Conservation (phyloP, 2,888 invertebrate species). For the Zhuqinia jingwanae region DNA sequence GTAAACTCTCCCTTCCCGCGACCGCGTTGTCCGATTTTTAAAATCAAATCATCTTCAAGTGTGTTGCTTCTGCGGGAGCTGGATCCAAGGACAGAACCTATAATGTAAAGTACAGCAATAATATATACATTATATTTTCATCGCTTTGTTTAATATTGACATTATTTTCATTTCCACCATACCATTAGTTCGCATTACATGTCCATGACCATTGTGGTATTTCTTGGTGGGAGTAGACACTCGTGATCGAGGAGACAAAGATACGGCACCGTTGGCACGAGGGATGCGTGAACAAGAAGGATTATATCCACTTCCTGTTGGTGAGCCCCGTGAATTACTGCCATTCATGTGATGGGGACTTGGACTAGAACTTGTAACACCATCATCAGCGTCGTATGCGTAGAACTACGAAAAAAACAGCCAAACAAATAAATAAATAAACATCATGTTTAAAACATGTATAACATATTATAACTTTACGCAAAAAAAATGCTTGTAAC, state of each 20-base stretch:
- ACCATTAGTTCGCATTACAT: conserved; percentile 72
- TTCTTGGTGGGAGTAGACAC: conserved; percentile 78
- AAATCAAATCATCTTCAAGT: conserved; percentile 82
- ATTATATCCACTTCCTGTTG: conserved; percentile 73
- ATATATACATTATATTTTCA: neutral
- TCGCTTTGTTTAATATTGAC: neutral
- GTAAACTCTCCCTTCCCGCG: conserved; percentile 83
- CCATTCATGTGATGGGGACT: conserved; percentile 74
- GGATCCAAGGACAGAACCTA: conserved; percentile 80
- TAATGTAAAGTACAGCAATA: conserved; percentile 8
- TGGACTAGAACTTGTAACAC: conserved; percentile 76
- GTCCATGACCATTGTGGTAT: conserved; percentile 72
- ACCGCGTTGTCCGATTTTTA: conserved; percentile 82
- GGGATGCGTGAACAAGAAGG: conserved; percentile 76
- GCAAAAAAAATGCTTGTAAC: too few species aligned
- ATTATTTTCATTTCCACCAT: too few species aligned
- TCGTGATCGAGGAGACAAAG: conserved; percentile 77
- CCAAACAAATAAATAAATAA: neutral
- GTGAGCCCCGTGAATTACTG: conserved; percentile 73
- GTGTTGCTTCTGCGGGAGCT: conserved; percentile 81
- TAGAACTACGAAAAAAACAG: conserved; percentile 73
- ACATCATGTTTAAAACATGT: conserved; percentile 23
- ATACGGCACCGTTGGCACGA: conserved; percentile 77
- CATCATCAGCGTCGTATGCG: conserved; percentile 78
- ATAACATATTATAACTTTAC: too few species aligned